Percentiles rank a stretch among this genome's conserved stretches.
Evolutionary conservation across 2,888 invertebrate species (phyloP).

Genomic region (Escarpia spicata): DNA sequence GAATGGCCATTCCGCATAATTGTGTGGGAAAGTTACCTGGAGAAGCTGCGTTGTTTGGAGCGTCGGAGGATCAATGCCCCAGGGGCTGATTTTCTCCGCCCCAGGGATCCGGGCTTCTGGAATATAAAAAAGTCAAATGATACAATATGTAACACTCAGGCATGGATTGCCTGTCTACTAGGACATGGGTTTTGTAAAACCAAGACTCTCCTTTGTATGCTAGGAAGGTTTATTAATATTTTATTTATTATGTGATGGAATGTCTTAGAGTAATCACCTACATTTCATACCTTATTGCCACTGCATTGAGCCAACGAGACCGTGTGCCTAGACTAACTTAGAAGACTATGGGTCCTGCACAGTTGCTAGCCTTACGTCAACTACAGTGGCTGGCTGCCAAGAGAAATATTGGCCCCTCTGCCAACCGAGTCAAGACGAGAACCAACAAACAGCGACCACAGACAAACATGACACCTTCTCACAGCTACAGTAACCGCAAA

Average conservation of each 20-base stretch:
- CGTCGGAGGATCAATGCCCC: neutral
- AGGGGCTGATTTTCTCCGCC: neutral
- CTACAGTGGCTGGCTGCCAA: neutral
- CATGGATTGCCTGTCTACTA: neutral
- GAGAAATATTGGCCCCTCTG: neutral
- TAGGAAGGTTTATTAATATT: neutral
- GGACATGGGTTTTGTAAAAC: neutral
- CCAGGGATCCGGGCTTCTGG: neutral
- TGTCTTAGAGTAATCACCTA: neutral
- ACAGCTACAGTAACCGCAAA: neutral
- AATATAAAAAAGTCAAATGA: neutral
- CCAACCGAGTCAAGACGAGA: neutral
- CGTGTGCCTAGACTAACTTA: neutral
- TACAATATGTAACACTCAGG: neutral
- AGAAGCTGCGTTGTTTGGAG: slow-evolving; percentile 4
- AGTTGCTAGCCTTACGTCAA: neutral
- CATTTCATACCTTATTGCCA: neutral
- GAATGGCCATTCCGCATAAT: too few relatives aligned
- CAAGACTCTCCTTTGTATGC: neutral
- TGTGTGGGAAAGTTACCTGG: neutral
- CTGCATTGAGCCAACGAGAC: neutral
- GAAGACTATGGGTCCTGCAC: neutral
- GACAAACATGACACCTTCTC: neutral
- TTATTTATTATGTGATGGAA: neutral
- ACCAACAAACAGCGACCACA: neutral